phyloP scores from a whole-genome alignment of 37 sponge, comb jelly and placozoan species.

The Hormiphora californensis region DNA sequence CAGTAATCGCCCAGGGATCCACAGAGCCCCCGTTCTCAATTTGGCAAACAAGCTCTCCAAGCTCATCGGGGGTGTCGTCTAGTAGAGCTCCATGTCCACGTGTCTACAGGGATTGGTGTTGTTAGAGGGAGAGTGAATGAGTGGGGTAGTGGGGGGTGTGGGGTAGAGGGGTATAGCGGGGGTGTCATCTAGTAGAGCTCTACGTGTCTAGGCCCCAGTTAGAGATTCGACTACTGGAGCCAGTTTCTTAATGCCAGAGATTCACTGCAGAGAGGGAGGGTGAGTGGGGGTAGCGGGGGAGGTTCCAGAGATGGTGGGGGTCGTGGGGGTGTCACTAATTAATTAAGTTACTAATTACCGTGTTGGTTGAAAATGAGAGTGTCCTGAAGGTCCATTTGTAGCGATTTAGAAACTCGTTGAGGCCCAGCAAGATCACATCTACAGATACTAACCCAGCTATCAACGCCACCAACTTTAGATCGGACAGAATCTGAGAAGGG shows the following conservation, averaged over 20 bases:
- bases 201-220: too few relatives aligned
- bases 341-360: background rate
- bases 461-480: background rate
- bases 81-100: too few relatives aligned
- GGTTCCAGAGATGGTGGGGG: too few relatives aligned
- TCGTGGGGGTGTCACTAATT: conserved; percentile 40
- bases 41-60: background rate
- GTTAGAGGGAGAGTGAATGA: background rate
- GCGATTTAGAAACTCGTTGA: conserved; percentile 3
- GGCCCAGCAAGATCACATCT: conserved; percentile 18
- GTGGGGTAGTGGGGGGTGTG: background rate
- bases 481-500: conserved; percentile 29
- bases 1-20: conserved; percentile 6
- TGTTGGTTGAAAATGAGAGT: background rate
- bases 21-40: background rate
- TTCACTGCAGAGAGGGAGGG: background rate
- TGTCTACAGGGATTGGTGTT: too few relatives aligned
- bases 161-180: too few relatives aligned
- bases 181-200: conserved; percentile 45
- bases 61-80: conserved; percentile 31
- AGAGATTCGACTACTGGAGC: too few relatives aligned
- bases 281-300: background rate
- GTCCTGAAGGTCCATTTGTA: conserved; percentile 15
- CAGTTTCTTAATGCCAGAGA: too few relatives aligned
- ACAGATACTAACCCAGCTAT: background rate